Conservation (phyloP, 2,113 vertebrate genomes). For the Otocyon megalotis region DNA sequence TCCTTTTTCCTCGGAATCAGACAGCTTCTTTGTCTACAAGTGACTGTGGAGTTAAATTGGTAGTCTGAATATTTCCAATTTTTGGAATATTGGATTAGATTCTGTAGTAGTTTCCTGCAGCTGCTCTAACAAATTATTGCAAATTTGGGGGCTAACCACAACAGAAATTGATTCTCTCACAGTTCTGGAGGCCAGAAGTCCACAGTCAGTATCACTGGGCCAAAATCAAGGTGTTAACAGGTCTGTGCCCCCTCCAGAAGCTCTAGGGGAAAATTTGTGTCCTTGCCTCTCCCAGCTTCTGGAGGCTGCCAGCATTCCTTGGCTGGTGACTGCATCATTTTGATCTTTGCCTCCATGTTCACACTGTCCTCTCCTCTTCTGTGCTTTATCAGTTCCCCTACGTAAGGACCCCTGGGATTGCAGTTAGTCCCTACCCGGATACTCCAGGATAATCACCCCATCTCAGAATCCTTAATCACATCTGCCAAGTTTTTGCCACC, state of each 20-base stretch:
- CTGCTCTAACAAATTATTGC: conserved; percentile 25
- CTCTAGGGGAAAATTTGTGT: background rate
- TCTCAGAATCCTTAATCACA: conserved; percentile 23
- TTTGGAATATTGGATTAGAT: background rate
- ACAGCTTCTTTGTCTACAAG: background rate
- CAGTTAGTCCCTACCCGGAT: background rate
- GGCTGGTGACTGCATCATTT: background rate
- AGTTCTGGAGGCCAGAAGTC: background rate
- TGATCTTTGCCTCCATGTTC: background rate
- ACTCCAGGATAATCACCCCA: background rate
- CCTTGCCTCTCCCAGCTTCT: background rate
- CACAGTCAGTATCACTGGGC: background rate
- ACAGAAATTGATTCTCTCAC: background rate
- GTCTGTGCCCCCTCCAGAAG: background rate
- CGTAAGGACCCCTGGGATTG: background rate
- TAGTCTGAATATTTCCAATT: conserved; percentile 13
- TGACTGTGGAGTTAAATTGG: conserved; percentile 25
- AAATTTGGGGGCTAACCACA: background rate
- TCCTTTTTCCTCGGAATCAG: conserved; percentile 47
- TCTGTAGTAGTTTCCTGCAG: conserved; percentile 11
- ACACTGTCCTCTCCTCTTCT: background rate
- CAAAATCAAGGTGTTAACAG: background rate
- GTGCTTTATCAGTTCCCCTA: background rate
- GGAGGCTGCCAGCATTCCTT: background rate
- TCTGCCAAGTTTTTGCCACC: background rate